Conservation (phyloP, 2,888 invertebrate species). For the Serripes groenlandicus region DNA sequence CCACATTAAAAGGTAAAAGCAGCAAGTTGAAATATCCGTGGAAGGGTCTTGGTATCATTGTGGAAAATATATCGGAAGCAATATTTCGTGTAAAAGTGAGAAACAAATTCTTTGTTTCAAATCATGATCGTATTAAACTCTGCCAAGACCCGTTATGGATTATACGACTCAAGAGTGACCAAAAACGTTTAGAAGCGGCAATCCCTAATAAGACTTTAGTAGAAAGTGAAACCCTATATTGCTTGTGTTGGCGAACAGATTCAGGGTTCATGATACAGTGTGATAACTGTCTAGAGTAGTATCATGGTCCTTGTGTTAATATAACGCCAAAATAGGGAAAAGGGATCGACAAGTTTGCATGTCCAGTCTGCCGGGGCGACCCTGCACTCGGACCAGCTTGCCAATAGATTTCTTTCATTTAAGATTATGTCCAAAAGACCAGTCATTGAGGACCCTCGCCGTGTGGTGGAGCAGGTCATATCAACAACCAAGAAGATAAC, state of each 20-base stretch:
- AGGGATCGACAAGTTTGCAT: constrained; percentile 10
- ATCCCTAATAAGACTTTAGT: too few relatives aligned
- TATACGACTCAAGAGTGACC: too few relatives aligned
- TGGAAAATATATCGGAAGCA: constrained; percentile 35
- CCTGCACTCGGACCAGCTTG: background rate
- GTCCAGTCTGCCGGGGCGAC: too few relatives aligned
- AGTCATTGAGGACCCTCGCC: too few relatives aligned
- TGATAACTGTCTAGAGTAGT: too few relatives aligned
- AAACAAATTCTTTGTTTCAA: constrained; percentile 31
- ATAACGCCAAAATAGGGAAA: constrained; percentile 9
- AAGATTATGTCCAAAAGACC: too few relatives aligned
- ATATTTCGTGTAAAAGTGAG: constrained; percentile 34
- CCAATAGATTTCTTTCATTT: background rate
- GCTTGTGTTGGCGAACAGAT: too few relatives aligned
- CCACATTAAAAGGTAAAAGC: constrained; percentile 14
- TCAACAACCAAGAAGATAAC: too few relatives aligned
- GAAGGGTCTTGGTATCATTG: constrained; percentile 57
- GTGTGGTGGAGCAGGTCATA: too few relatives aligned
- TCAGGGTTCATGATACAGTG: too few relatives aligned
- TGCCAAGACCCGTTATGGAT: constrained; percentile 46
- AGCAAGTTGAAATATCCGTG: constrained; percentile 42
- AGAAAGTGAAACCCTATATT: too few relatives aligned
- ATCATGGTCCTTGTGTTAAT: constrained; percentile 16
- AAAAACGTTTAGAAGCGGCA: too few relatives aligned
- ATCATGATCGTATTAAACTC: constrained; percentile 53